Evolutionary conservation across 2,797 vertebrate species (phyloP), one percentile per base, ranked within the genome.

Genomic region (Pogonophryne albipinna): DNA sequence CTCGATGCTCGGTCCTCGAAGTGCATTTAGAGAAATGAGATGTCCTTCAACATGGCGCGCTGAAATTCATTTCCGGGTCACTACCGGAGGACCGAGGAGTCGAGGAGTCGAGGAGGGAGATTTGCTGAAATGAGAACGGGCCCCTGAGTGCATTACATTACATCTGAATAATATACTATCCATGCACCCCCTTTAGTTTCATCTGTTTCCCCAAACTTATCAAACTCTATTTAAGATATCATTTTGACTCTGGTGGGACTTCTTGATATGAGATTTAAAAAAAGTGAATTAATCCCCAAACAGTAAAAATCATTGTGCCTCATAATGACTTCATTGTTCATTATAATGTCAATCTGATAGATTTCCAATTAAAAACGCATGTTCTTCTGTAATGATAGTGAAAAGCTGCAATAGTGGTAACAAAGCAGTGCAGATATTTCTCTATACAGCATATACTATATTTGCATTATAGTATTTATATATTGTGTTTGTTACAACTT

Each of bases 221-320:
- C 12, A 56, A 62, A 67, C 19, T 19, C 75, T 70, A 46, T 52
- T 74, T n/a, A 1, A 23, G 51, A 34, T 20, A 9, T 16, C 45
- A 56, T 79, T 62, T 27, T n/a, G 56, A 76, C 52, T 19, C 62
- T n/a, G n/a, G n/a, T n/a, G n/a, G 50, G 63, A 79, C 58, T 84
- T 82, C 59, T 41, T 45, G 17, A 53, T n/a, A 47, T 17, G 38
- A 76, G 56, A 74, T 72, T 53, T 23, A 3, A 2, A 19, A 84
- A 77, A 84, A 81, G 52, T 64, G 74, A 80, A 85, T 87, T 82
- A 85, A 74, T 78, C 62, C 77, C 38, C 38, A 38, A 57, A 76
- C 13, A 49, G 14, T 10, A 34, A 34, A 6, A 34, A 5, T 34
- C 4, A 14, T 10, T 57, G 49, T 51, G 0, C 9, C 11, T 72